A percentile compares a stretch with the other conserved stretches of the same genome.
Conservation (phyloP, 2,888 invertebrate species). For the Mimumesa dahlbomi region DNA sequence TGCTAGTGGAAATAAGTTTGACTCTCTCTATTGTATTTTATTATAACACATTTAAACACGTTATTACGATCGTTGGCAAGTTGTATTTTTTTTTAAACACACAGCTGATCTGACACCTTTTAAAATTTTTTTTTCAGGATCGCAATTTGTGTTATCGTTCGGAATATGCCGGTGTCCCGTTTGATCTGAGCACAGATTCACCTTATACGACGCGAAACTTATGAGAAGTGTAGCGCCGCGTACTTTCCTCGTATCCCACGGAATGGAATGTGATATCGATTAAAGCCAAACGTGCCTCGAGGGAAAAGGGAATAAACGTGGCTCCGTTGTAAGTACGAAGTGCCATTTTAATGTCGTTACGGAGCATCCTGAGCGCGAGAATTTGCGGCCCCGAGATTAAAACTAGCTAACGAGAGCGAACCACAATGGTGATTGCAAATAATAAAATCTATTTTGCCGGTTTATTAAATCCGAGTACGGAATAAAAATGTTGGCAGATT, state of each 20-base stretch:
- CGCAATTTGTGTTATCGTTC: no score
- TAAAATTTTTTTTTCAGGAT: no score
- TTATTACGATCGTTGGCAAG: no score
- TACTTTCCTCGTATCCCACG: not conserved
- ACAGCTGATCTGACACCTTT: no score
- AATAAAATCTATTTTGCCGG: constrained; percentile 76
- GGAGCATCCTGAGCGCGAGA: constrained; percentile 46
- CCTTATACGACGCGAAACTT: not conserved
- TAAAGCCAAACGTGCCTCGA: constrained; percentile 35
- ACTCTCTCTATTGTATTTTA: no score
- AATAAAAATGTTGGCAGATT: constrained; percentile 74
- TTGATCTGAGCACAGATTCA: no score
- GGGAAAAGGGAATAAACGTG: constrained; percentile 33
- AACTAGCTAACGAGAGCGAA: constrained; percentile 60
- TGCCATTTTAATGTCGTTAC: constrained; percentile 53
- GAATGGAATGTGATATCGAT: constrained; percentile 53
- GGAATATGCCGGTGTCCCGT: no score
- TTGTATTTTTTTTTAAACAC: no score
- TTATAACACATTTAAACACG: no score
- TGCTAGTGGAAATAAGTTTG: no score
- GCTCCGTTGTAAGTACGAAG: constrained; percentile 44
- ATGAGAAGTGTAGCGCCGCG: not conserved
- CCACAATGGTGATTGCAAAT: constrained; percentile 72
- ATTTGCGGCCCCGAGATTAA: constrained; percentile 54
- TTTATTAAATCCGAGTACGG: constrained; percentile 73